phyloP scores from a whole-genome alignment of 2,113 vertebrate genomes.

The Coptodon rendalli region DNA sequence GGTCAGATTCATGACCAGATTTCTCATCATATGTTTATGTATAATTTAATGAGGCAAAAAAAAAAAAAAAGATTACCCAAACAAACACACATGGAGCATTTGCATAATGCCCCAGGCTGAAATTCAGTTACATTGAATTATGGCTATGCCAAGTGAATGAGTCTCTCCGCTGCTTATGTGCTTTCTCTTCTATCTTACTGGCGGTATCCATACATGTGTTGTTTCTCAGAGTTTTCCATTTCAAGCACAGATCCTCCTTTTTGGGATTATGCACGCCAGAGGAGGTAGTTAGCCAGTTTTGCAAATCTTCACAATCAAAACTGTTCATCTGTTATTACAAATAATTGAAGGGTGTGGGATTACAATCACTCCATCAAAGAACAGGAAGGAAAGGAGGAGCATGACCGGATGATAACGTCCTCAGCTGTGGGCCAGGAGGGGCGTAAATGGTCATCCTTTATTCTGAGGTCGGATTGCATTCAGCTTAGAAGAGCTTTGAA shows the following conservation, averaged over 20 bases:
- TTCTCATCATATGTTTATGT: slow-evolving; percentile 18
- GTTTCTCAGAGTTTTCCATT: background rate
- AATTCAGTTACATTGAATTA: slow-evolving; percentile 49
- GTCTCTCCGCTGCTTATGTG: background rate
- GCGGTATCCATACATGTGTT: background rate
- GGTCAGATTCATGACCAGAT: background rate
- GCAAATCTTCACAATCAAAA: background rate
- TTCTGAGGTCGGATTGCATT: background rate
- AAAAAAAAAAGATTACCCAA: slow-evolving; percentile 29
- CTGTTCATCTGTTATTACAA: background rate
- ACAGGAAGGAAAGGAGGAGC: background rate
- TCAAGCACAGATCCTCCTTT: background rate
- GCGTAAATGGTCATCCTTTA: background rate
- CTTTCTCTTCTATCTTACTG: background rate
- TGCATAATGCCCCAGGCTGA: slow-evolving; percentile 39
- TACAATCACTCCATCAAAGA: background rate
- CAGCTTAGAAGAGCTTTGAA: background rate
- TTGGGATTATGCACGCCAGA: background rate
- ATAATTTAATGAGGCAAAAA: slow-evolving; percentile 15
- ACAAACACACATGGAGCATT: slow-evolving; percentile 36
- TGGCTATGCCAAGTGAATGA: slow-evolving; percentile 18
- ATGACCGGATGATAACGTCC: background rate
- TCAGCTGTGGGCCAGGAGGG: background rate
- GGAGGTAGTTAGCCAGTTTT: background rate
- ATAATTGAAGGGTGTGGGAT: slow-evolving; percentile 2